Conservation (phyloP, 2,113 vertebrate genomes). For the Coreoperca whiteheadi region DNA sequence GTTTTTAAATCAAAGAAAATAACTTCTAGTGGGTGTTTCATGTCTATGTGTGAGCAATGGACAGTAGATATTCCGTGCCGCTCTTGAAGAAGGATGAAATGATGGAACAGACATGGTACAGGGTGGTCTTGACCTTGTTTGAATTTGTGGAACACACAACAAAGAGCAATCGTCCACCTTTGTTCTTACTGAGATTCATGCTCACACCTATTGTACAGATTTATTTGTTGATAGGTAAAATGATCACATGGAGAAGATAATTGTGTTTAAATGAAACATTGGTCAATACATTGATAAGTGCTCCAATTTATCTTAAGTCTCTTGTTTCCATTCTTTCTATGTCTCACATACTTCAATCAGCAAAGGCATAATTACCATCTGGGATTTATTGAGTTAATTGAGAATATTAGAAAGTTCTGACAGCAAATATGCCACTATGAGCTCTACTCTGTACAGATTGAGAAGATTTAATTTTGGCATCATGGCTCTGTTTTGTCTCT, state of each 20-base stretch:
- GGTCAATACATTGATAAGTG: background rate
- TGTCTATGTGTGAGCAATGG: slow-evolving; percentile 16
- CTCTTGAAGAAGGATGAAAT: background rate
- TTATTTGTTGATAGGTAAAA: background rate
- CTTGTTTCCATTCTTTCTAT: slow-evolving; percentile 11
- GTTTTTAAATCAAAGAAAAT: slow-evolving; percentile 15
- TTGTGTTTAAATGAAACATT: background rate
- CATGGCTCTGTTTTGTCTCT: background rate
- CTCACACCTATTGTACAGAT: background rate
- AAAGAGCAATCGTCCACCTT: background rate
- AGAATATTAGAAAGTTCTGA: slow-evolving; percentile 32
- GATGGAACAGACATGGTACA: background rate
- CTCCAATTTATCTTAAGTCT: background rate
- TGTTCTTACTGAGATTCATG: background rate
- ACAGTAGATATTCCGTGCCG: slow-evolving; percentile 36
- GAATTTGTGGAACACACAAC: slow-evolving; percentile 5
- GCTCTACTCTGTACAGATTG: background rate
- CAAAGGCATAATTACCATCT: slow-evolving; percentile 24
- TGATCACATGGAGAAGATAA: background rate
- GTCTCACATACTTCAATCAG: slow-evolving; percentile 25
- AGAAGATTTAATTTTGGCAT: slow-evolving; percentile 17
- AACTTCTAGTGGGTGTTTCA: slow-evolving; percentile 24
- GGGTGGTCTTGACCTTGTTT: background rate
- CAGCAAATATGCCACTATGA: slow-evolving; percentile 19
- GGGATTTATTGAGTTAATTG: slow-evolving; percentile 14